Base-by-base conservation (phyloP, 2,113 vertebrate genomes). In the Cyrtonyx montezumae region DNA sequence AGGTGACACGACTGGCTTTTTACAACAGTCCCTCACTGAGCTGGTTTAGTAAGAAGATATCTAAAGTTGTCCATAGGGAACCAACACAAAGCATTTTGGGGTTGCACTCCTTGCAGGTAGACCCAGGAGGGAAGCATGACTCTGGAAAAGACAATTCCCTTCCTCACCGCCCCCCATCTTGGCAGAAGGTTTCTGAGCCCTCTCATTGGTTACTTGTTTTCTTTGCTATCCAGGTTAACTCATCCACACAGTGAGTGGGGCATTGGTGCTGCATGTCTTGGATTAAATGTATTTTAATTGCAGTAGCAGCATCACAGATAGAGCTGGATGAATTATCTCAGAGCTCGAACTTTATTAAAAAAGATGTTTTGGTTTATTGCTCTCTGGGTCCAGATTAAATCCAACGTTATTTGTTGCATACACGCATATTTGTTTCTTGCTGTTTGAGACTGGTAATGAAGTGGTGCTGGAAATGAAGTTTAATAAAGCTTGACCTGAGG, bases 171-270 rank as follows among this genome's bases (percentile, higher is more conserved):
- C 40, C 40, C 8, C 1, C 3, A 8, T 79, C 13, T 67, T 37
- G 46, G 8, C 49, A 34, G 10, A 58, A 67, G 21, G 32, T 62
- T 20, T 65, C 15, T 37, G 48, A 34, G 16, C 6, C 26, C 12
- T 73, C n/a, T 86, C 2, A 0, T 32, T 2, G 0, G 20, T 23
- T 0, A 0, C 32, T 25, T 43, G 9, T 25, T 80, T 94, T 19
- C 45, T 70, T 43, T 63, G 21, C 73, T 61, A 7, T 15, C 15
- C 32, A 34, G 45, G 18, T 85, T 88, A 80, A 61, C 53, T 92
- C 1, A 4, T n/a, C 37, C 7, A 78, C 22, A 46, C 61, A 74
- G 22, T 1, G 3, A 69, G 18, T 8, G 25, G 3, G 77, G 3
- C 16, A 22, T 7, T 37, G 23, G 16, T 4, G 1, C 49, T 53